Conservation (phyloP, 2,113 vertebrate genomes). For the Ailurus styani region DNA sequence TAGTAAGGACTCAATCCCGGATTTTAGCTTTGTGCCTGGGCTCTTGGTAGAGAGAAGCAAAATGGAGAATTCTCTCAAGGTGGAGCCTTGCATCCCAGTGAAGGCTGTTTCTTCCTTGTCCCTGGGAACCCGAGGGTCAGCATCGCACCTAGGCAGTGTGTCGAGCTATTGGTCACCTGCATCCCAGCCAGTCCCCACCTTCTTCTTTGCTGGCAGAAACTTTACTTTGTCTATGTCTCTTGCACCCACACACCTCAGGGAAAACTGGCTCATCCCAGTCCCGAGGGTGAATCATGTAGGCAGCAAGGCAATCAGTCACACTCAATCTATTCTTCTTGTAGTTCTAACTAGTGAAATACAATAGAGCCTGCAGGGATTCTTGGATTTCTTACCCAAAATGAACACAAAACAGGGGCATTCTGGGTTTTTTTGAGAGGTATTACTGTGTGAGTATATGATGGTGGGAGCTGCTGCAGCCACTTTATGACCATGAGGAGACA, state of each 20-base stretch:
- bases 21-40: not conserved
- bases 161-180: not conserved
- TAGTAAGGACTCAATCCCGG: not conserved
- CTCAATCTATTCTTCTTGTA: not conserved
- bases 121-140: not conserved
- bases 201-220: not conserved
- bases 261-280: not conserved
- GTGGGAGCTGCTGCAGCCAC: not conserved
- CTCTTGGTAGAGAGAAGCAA: not conserved
- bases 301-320: not conserved
- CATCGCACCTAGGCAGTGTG: not conserved
- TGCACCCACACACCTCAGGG: not conserved
- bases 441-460: not conserved
- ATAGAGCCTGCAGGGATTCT: not conserved
- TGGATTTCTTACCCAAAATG: not conserved
- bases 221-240: not conserved
- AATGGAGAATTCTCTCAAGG: not conserved
- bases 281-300: not conserved
- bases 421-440: not conserved
- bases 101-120: not conserved
- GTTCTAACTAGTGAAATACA: not conserved
- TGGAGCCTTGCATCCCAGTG: not conserved
- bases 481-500: not conserved
- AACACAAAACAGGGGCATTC: not conserved
- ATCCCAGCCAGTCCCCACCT: not conserved